These are phyloP conservation scores for Characodon lateralis DNA, from an alignment of 2,797 vertebrate genomes.

Conservation along the genomic window DNA sequence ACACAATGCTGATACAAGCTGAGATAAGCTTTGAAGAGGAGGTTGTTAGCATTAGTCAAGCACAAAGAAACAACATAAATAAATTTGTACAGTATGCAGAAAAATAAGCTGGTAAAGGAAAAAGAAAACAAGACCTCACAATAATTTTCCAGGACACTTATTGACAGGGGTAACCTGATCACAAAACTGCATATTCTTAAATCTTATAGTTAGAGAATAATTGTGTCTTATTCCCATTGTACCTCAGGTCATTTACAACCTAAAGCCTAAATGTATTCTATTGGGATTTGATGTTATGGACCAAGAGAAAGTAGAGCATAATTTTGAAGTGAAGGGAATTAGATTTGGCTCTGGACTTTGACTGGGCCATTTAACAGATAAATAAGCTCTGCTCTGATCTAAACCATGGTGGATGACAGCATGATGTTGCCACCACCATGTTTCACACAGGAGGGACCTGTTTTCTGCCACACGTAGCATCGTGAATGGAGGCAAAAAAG, in stretches of 20 bases:
- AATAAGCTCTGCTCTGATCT: not conserved
- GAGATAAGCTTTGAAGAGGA: conserved; percentile 26
- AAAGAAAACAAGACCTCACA: conserved; percentile 20
- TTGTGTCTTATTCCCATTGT: conserved; percentile 11
- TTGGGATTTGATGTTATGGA: not conserved
- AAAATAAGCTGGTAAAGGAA: conserved; percentile 43
- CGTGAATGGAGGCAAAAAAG: not conserved
- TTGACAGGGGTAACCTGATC: conserved; percentile 24
- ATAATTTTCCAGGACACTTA: conserved; percentile 36
- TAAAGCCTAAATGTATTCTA: not conserved
- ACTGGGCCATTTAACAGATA: not conserved
- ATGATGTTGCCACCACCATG: not conserved
- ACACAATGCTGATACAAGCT: conserved; percentile 6
- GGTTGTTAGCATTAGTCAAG: conserved; percentile 57
- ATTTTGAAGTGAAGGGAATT: not conserved
- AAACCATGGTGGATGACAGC: not conserved
- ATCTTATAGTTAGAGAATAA: conserved; percentile 17
- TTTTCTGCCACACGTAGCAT: not conserved
- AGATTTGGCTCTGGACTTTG: not conserved
- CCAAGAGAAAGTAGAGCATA: not conserved
- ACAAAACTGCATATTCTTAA: conserved; percentile 17
- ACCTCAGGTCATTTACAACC: not conserved
- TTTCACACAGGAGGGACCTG: not conserved
- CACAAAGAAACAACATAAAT: conserved; percentile 36
- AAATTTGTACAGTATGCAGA: conserved; percentile 23